phyloP scores from a whole-genome alignment of 1,140 invertebrate species.

The Pseudoatta argentina region DNA sequence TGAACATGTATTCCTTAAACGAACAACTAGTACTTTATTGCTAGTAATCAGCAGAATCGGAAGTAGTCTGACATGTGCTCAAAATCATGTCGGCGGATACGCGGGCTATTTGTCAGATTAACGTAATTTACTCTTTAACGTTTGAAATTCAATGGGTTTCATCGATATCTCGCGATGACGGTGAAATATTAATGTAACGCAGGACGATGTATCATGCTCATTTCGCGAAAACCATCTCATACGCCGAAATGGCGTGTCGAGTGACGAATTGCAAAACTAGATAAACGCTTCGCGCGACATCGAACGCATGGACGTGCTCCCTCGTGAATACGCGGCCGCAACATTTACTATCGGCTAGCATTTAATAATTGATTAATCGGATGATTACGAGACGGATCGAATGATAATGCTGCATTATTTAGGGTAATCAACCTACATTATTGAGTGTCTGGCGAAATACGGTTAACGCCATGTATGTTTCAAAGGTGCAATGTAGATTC shows the following conservation, averaged over 20 bases:
- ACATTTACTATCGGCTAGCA: slow-evolving; percentile 63
- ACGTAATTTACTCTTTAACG: slow-evolving; percentile 56
- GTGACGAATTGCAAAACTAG: slow-evolving; percentile 73
- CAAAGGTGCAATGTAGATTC: slow-evolving; percentile 16
- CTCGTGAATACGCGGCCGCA: slow-evolving; percentile 62
- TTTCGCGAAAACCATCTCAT: slow-evolving; percentile 66
- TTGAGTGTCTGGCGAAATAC: slow-evolving; percentile 65
- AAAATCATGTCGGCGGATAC: slow-evolving; percentile 46
- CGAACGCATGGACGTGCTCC: slow-evolving; percentile 42
- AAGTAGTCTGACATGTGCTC: slow-evolving; percentile 45
- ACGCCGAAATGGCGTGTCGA: slow-evolving; percentile 38
- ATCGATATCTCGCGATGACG: slow-evolving; percentile 11
- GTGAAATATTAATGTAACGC: slow-evolving; percentile 70
- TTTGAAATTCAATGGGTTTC: slow-evolving; percentile 48
- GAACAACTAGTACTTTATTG: neutral
- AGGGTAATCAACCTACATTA: slow-evolving; percentile 71
- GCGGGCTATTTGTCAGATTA: slow-evolving; percentile 61
- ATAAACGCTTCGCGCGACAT: slow-evolving; percentile 70
- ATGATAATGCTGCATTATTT: slow-evolving; percentile 76
- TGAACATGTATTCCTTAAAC: slow-evolving; percentile 32
- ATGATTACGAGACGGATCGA: slow-evolving; percentile 71
- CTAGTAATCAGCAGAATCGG: slow-evolving; percentile 20
- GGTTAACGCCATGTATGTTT: slow-evolving; percentile 59
- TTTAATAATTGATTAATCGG: slow-evolving; percentile 75
- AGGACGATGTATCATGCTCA: slow-evolving; percentile 64